These are phyloP conservation scores for Cottoperca gobio DNA, from an alignment of 2,797 vertebrate species.

Conservation along the genomic window DNA sequence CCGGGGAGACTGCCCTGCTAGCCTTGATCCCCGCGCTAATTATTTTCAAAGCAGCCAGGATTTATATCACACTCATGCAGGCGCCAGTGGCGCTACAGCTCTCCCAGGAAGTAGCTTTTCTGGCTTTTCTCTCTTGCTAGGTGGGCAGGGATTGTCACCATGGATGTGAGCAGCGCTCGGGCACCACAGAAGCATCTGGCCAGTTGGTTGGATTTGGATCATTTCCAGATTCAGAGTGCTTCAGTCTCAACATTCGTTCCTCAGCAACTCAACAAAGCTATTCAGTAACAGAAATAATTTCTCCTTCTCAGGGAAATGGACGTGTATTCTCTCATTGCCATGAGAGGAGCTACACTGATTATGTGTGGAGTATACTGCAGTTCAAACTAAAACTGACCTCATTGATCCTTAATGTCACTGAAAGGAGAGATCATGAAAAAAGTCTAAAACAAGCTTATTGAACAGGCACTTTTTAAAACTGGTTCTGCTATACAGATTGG, in stretches of 20 bases:
- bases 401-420: neutral
- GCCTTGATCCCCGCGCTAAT: conserved; percentile 85
- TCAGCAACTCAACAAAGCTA: conserved; percentile 24
- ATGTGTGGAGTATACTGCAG: neutral
- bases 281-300: conserved; percentile 10
- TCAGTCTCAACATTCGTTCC: conserved; percentile 27
- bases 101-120: conserved; percentile 71
- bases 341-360: conserved; percentile 5
- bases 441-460: neutral
- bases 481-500: neutral
- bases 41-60: conserved; percentile 84
- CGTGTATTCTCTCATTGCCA: neutral
- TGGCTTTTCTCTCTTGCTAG: conserved; percentile 64
- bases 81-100: conserved; percentile 77
- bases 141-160: conserved; percentile 66
- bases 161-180: conserved; percentile 44
- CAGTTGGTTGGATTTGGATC: conserved; percentile 53
- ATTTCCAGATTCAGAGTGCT: conserved; percentile 42
- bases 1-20: conserved; percentile 76
- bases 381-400: neutral
- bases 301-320: conserved; percentile 6
- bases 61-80: conserved; percentile 81
- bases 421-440: neutral
- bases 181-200: conserved; percentile 63
- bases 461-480: neutral